These are phyloP conservation scores for Crotalus adamanteus DNA, from an alignment of 2,797 vertebrate species.

Conservation along the genomic window DNA sequence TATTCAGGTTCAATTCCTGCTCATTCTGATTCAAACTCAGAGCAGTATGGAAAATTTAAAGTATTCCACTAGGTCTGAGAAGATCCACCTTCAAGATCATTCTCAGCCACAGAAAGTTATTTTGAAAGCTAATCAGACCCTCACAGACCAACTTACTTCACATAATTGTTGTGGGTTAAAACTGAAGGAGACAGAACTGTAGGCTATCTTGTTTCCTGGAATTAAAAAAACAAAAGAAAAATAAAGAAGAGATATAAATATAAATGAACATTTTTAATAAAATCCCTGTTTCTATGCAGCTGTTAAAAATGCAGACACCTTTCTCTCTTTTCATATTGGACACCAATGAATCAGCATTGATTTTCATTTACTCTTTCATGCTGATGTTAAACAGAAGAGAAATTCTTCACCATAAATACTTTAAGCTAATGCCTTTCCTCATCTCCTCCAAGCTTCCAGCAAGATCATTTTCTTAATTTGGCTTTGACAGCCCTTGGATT, in stretches of 20 bases:
- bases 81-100: neutral
- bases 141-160: neutral
- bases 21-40: neutral
- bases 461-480: neutral
- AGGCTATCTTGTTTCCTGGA: neutral
- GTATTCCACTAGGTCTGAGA: neutral
- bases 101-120: neutral
- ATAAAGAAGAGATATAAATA: neutral
- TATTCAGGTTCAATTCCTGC: neutral
- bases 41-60: neutral
- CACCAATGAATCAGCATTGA: neutral
- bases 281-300: neutral
- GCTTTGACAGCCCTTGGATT: neutral
- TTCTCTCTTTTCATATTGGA: neutral
- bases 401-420: neutral
- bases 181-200: neutral
- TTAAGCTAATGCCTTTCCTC: fast-evolving
- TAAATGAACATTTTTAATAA: neutral
- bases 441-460: neutral
- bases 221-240: neutral
- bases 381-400: neutral
- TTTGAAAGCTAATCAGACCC: neutral
- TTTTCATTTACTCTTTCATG: neutral
- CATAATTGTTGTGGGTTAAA: neutral
- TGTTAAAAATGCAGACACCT: neutral